These are phyloP conservation scores for Lepidothrix coronata DNA, from an alignment of 2,113 vertebrate species.

Conservation along the genomic window DNA sequence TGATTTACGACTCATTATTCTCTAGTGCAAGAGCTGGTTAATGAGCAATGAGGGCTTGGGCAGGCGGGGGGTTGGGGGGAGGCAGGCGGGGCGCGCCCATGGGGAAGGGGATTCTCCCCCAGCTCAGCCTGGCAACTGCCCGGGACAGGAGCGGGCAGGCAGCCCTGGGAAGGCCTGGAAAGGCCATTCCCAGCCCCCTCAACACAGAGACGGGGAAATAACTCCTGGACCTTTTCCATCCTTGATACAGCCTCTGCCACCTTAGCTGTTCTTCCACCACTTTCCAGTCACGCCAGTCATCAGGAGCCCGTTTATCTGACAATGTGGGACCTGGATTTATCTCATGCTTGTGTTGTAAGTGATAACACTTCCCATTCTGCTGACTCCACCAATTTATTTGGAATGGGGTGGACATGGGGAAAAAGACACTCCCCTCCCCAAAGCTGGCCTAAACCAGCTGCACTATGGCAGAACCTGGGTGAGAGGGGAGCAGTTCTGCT, in stretches of 20 bases:
- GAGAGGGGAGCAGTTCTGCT: neutral
- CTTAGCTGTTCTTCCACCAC: neutral
- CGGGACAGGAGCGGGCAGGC: neutral
- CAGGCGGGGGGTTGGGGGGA: neutral
- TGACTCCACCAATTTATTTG: neutral
- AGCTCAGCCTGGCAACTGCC: neutral
- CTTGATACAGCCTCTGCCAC: neutral
- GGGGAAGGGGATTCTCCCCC: neutral
- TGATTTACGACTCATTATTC: constrained; percentile 47
- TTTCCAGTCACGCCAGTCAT: neutral
- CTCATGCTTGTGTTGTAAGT: neutral
- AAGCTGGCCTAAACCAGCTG: neutral
- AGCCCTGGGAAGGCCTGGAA: neutral
- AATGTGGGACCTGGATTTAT: neutral
- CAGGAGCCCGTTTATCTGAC: neutral
- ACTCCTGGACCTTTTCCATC: neutral
- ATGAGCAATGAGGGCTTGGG: constrained; percentile 53
- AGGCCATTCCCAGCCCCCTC: neutral
- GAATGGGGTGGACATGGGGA: neutral
- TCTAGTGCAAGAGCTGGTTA: constrained; percentile 13
- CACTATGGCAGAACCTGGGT: neutral
- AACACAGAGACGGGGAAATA: neutral
- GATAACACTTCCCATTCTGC: neutral
- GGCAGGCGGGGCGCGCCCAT: neutral
- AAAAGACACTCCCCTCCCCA: neutral